Conservation (phyloP, 1,140 invertebrate genomes). For the Bombus sibiricus region DNA sequence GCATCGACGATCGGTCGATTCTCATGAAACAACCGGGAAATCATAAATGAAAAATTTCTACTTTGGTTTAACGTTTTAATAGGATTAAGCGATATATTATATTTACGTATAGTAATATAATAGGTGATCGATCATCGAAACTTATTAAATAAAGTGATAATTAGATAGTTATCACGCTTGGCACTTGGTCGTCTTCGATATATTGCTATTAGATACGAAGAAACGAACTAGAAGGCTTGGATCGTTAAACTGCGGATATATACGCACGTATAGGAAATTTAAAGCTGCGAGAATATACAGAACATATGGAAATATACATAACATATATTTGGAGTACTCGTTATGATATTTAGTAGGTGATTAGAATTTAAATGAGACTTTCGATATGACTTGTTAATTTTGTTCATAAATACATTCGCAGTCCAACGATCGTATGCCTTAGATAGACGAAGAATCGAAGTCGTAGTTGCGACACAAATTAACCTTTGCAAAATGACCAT, state of each 20-base stretch:
- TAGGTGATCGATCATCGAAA: not conserved
- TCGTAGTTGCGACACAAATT: not conserved
- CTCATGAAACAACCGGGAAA: not conserved
- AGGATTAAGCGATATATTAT: not conserved
- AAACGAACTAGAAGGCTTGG: not conserved
- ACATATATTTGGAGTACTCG: not conserved
- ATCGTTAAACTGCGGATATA: not conserved
- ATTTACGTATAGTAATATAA: not conserved
- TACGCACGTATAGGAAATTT: not conserved
- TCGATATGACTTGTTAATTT: too few relatives aligned
- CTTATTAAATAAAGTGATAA: conserved; percentile 28
- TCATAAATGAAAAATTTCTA: not conserved
- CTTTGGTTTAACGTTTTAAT: not conserved
- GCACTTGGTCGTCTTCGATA: conserved; percentile 4
- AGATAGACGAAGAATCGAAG: not conserved
- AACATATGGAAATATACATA: not conserved
- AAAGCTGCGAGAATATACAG: not conserved
- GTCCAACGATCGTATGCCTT: not conserved
- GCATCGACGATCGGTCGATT: not conserved
- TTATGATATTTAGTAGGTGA: not conserved
- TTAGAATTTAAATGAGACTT: not conserved
- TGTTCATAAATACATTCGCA: not conserved
- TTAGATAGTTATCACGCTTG: conserved; percentile 31
- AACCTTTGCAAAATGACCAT: not conserved
- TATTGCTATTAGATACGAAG: not conserved